These are phyloP conservation scores for Venustaconcha ellipsiformis DNA, from an alignment of 1,140 invertebrate species.

Conservation along the genomic window DNA sequence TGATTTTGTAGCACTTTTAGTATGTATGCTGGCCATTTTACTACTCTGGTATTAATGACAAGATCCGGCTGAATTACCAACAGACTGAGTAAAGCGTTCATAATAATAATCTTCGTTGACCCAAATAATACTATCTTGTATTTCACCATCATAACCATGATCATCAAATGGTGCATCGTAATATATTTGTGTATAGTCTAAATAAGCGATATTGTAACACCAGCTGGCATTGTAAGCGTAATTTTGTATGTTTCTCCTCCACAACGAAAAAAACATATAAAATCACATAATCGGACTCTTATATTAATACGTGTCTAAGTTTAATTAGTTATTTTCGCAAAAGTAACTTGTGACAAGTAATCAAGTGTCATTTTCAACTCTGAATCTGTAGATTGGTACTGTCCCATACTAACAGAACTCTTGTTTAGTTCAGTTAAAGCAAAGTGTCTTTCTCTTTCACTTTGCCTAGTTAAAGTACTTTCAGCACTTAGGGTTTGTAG, in stretches of 20 bases:
- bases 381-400: background rate
- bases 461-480: background rate
- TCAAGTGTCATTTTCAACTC: background rate
- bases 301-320: background rate
- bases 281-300: slow-evolving; percentile 7
- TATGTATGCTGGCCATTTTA: no score
- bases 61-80: no score
- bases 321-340: background rate
- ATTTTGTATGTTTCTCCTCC: background rate
- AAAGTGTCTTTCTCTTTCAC: background rate
- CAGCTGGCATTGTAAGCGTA: background rate
- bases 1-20: no score
- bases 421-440: slow-evolving; percentile 1
- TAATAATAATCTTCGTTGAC: background rate
- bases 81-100: no score
- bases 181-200: background rate
- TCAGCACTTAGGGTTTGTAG: background rate
- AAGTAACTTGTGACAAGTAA: background rate
- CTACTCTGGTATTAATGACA: no score
- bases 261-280: slow-evolving; percentile 5
- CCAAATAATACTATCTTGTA: slow-evolving; percentile 8
- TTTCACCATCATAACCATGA: background rate
- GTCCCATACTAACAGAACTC: slow-evolving; percentile 1
- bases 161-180: background rate
- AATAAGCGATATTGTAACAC: background rate